Evolutionary conservation across 1,140 invertebrate genomes (phyloP), one percentile per base, ranked within the genome.

Genomic region (Chelonus insularis): DNA sequence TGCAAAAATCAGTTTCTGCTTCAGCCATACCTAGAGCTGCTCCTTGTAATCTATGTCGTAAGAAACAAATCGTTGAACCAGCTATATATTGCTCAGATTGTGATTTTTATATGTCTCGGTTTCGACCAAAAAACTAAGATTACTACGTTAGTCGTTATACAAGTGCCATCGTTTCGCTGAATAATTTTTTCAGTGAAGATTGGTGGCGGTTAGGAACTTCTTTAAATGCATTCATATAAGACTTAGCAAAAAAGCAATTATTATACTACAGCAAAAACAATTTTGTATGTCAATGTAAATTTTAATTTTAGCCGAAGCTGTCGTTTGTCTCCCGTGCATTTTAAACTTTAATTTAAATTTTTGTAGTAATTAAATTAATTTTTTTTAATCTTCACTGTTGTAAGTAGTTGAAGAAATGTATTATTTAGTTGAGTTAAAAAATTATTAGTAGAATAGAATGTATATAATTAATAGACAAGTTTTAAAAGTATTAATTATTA

Each of bases 61-160:
- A 95, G 72, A 92, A 93, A 72, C 84, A 86, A 60, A 87, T 95
- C 3, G 84, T 83, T 3, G 85, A 89, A 20, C 87, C 90, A 0
- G 86, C 88, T 8, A 84, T 90, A 32, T 95, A 95, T 74, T 96
- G 93, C 79, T 84, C 88, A 11, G 92, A 95, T 75, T 96, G 93
- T 78, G 91, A 94, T 72, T 94, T 91, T 83, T 96, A 96, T 71
- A 91, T 96, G 90, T 92, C 92, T 25, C 85, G 91, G 68, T 94
- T 93, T 72, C 87, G 88, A 68, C 88, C 87, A 6, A 85, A 82
- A 67, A 83, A 75, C 43, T 72, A 70, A 64, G 4, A 43, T 21
- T 37, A 25, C n/a, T 50, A 21, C n/a, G 8, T 50, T 23, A 20
- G 36, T 34, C 18, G 23, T 18, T 34, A 12, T 52, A 36, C n/a